Conservation (phyloP, 2,888 invertebrate species). For the Callyntrura sp. region DNA sequence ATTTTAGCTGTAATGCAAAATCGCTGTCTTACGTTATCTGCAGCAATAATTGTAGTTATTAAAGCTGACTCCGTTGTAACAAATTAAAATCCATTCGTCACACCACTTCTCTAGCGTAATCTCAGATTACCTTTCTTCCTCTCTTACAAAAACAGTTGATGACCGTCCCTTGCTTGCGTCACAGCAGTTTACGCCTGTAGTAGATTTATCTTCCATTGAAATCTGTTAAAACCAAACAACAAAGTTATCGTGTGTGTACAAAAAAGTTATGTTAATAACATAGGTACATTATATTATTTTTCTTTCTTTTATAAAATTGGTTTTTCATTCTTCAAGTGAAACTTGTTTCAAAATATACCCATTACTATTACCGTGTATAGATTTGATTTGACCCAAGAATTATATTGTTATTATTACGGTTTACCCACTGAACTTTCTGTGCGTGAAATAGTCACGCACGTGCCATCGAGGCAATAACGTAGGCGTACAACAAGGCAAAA, state of each 20-base stretch:
- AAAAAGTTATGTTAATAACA: not conserved
- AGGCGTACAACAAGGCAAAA: constrained; percentile 65
- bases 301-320: not conserved
- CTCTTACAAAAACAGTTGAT: not conserved
- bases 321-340: constrained; percentile 47
- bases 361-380: constrained; percentile 25
- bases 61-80: too few species aligned
- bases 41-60: too few species aligned
- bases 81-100: too few species aligned
- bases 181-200: not conserved
- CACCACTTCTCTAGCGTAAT: too few species aligned
- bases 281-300: not conserved
- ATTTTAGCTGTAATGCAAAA: constrained; percentile 15
- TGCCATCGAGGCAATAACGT: constrained; percentile 52
- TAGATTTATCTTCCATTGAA: constrained; percentile 30
- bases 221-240: constrained; percentile 36
- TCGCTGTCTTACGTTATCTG: too few species aligned
- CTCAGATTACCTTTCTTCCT: too few species aligned
- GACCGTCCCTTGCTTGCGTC: not conserved
- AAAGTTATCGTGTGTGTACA: not conserved
- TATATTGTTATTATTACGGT: not conserved
- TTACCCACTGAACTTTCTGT: constrained; percentile 3
- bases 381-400: constrained; percentile 17
- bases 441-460: constrained; percentile 66
- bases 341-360: constrained; percentile 25